phyloP scores from a whole-genome alignment of 23 tunicate species.

The Halocynthia roretzi region DNA sequence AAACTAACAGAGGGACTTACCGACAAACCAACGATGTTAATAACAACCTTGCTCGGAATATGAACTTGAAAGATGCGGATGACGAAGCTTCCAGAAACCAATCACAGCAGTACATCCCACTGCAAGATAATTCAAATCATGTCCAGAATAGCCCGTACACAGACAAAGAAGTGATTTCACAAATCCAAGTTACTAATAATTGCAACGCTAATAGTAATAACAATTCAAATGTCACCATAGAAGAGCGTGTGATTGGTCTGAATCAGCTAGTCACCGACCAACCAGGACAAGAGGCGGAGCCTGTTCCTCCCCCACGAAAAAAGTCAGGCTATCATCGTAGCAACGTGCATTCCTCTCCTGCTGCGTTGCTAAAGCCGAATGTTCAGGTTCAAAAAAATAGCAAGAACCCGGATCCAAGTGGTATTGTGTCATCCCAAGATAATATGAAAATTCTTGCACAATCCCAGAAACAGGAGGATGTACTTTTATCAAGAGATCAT shows the following conservation, averaged over 20 bases:
- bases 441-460: not conserved
- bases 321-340: slow-evolving; percentile 21
- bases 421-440: too few relatives aligned
- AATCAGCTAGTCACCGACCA: not conserved
- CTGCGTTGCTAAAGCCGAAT: slow-evolving; percentile 10
- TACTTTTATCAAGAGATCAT: not conserved
- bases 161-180: not conserved
- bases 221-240: too few relatives aligned
- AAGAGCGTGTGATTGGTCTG: too few relatives aligned
- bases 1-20: not conserved
- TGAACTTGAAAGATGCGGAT: not conserved
- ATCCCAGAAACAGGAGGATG: not conserved
- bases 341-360: slow-evolving; percentile 26
- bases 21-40: not conserved
- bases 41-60: not conserved
- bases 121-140: not conserved
- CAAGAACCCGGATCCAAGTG: too few relatives aligned
- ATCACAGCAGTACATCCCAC: not conserved
- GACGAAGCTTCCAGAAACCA: not conserved
- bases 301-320: slow-evolving; percentile 19
- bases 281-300: not conserved
- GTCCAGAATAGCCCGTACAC: not conserved
- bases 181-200: not conserved
- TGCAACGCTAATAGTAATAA: slow-evolving; percentile 9
- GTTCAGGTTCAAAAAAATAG: too few relatives aligned